Evolutionary conservation across 2,888 invertebrate species (phyloP), one percentile per base, ranked within the genome.

Genomic region (Tiliacea citrago): DNA sequence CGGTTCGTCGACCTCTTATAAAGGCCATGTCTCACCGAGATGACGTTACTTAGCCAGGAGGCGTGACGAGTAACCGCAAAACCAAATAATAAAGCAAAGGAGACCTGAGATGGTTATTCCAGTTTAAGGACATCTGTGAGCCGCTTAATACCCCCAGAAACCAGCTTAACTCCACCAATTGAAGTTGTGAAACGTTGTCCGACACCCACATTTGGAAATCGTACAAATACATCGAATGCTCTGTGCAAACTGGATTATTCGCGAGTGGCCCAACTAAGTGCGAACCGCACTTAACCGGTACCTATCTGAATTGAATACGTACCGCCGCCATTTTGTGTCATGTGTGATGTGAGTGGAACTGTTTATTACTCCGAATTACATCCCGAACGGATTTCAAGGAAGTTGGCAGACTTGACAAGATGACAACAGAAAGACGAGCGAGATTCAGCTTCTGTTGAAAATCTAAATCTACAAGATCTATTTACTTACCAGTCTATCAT

Each of bases 191-290:
- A 70, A 65, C 39, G 21, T 42, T 66, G 58, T 63, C 69, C 55
- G 24, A 69, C 65, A 72, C 62, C 72, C 69, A 84, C 67, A 81
- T 84, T 69, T 70, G 63, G 45, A 83, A 83, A 69, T 75, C 51
- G 71, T 67, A 78, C 70, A 58, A 84, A 79, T 76, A 78, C 63
- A 65, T 68, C 49, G 60, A 78, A 67, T 58, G 62, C 68, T 85
- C 65, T 65, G 75, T n/a, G 62, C 79, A 77, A 86, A 88, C 81
- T 79, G 86, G 83, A 85, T 87, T 78, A 83, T 82, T 83, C 42
- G 79, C 83, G 60, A 72, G 62, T 72, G 70, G 62, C 67, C 85
- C 58, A 82, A 84, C 75, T 67, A 68, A 75, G 62, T 79, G 86
- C 45, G 68, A 75, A 76, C 88, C 83, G 77, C 82, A 86, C 77